Conservation (phyloP, 1,140 invertebrate species). For the Macrocentrus cingulum region DNA sequence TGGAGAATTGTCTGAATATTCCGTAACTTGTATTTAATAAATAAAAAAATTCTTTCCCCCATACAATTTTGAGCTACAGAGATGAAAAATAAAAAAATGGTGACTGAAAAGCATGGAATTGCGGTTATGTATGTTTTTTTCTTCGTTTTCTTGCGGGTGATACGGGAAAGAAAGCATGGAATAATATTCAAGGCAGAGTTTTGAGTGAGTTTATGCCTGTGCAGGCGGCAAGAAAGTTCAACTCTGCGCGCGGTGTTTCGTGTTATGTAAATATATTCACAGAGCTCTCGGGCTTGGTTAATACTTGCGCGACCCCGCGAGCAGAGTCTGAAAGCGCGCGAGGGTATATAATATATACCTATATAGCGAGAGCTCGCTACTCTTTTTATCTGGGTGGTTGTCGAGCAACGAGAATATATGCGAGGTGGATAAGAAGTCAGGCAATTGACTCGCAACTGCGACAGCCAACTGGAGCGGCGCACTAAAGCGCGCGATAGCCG, state of each 20-base stretch:
- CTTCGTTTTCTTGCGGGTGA: neutral
- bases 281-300: conserved; percentile 11
- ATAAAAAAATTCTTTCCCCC: too few relatives aligned
- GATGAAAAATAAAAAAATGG: too few relatives aligned
- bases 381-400: conserved; percentile 20
- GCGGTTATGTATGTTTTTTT: too few relatives aligned
- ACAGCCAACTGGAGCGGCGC: conserved; percentile 3
- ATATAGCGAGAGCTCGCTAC: neutral
- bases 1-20: too few relatives aligned
- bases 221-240: conserved; percentile 17
- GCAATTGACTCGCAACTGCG: conserved; percentile 8
- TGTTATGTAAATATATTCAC: conserved; percentile 33
- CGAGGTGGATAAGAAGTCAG: conserved; percentile 15
- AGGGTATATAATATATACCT: too few relatives aligned
- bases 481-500: conserved; percentile 3
- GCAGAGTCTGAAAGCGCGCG: too few relatives aligned
- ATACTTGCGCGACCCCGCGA: conserved; percentile 5
- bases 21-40: too few relatives aligned
- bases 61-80: too few relatives aligned
- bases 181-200: conserved; percentile 14
- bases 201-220: conserved; percentile 4
- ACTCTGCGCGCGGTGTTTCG: conserved; percentile 11
- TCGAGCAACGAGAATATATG: conserved; percentile 15
- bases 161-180: neutral
- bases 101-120: too few relatives aligned